Conservation (phyloP, 2,113 vertebrate species). For the Pithys albifrons region DNA sequence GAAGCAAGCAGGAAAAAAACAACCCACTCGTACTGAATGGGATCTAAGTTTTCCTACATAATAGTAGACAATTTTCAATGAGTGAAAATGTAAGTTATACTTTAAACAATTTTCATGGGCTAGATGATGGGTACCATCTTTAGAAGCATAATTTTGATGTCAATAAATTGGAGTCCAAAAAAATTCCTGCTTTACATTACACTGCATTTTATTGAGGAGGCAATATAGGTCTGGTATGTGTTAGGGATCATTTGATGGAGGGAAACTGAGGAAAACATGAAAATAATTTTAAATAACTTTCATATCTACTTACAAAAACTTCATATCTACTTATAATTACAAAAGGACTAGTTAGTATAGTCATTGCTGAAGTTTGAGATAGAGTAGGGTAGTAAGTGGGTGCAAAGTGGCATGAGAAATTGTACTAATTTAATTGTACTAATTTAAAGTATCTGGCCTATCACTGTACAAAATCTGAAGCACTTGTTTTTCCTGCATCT, state of each 20-base stretch:
- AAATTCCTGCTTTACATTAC: not conserved
- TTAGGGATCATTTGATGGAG: not conserved
- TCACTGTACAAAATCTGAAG: not conserved
- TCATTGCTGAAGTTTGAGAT: not conserved
- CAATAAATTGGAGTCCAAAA: not conserved
- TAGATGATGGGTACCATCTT: not conserved
- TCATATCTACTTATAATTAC: not conserved
- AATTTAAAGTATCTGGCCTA: not conserved
- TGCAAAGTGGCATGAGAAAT: not conserved
- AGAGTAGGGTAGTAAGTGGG: not conserved
- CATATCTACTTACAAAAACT: not conserved
- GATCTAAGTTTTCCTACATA: not conserved
- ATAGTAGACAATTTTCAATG: not conserved
- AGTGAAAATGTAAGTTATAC: not conserved
- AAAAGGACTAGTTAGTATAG: rapidly evolving
- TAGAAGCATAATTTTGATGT: not conserved
- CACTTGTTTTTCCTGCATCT: not conserved
- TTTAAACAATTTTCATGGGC: not conserved
- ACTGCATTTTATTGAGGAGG: not conserved
- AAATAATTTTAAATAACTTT: not conserved
- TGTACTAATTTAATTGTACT: not conserved
- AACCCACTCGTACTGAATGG: not conserved
- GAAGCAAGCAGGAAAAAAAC: not conserved
- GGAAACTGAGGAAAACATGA: not conserved
- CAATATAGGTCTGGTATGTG: not conserved